Percentiles rank a stretch among this genome's conserved stretches.
These are phyloP conservation scores for Clivina fossor DNA, from an alignment of 2,888 invertebrate genomes.

Conservation along the genomic window DNA sequence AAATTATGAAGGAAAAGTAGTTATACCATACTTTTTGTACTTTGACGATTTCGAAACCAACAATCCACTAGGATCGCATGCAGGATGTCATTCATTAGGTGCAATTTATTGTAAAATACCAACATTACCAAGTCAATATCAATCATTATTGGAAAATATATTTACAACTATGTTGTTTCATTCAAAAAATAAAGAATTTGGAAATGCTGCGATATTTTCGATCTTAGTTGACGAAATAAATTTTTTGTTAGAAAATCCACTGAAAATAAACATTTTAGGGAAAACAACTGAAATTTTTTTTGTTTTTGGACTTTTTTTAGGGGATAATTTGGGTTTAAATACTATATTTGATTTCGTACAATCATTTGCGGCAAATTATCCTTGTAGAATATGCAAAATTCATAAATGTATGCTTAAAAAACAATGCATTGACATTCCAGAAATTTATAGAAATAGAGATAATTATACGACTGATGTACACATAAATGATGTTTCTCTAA, in stretches of 20 bases:
- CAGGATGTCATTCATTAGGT: slow-evolving; percentile 35
- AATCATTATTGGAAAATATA: slow-evolving; percentile 33
- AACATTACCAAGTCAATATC: slow-evolving; percentile 32
- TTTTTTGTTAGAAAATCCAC: background rate
- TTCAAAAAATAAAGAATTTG: slow-evolving; percentile 21
- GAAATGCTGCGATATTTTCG: slow-evolving; percentile 24
- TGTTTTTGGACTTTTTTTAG: slow-evolving; percentile 28
- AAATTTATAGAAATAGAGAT: slow-evolving; percentile 34
- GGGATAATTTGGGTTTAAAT: slow-evolving; percentile 36
- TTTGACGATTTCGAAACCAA: slow-evolving; percentile 4
- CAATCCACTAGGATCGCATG: slow-evolving; percentile 5
- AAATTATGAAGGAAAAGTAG: slow-evolving; percentile 12
- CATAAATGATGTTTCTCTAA: slow-evolving; percentile 28
- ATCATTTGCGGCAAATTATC: slow-evolving; percentile 29
- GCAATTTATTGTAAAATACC: slow-evolving; percentile 36
- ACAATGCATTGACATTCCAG: too few species aligned
- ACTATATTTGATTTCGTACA: slow-evolving; percentile 31
- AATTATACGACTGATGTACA: slow-evolving; percentile 29
- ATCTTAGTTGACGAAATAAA: slow-evolving; percentile 1
- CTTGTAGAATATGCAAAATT: slow-evolving; percentile 34
- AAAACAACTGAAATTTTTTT: slow-evolving; percentile 30
- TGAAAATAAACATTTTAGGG: background rate
- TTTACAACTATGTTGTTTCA: slow-evolving; percentile 35
- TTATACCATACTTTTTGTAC: slow-evolving; percentile 6
- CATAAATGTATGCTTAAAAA: too few species aligned